Percentiles rank a stretch among this genome's conserved stretches.
Evolutionary conservation across 2,888 invertebrate genomes (phyloP).

Genomic region (Ichneumoninae sp.): DNA sequence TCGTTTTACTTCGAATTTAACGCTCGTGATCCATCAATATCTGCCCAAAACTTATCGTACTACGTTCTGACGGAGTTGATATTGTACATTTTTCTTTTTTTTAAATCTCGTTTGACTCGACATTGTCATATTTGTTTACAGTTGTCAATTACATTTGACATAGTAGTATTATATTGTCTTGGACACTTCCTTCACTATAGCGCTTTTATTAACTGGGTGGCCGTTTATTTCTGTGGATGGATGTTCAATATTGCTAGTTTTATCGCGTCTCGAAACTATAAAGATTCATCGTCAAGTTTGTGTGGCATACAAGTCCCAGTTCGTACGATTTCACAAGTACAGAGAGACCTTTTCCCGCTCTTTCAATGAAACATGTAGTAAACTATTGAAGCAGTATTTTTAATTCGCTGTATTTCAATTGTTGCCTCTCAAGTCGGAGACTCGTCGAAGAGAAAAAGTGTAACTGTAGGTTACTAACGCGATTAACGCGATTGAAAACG

Average conservation of each 20-base stretch:
- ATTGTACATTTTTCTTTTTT: constrained; percentile 69
- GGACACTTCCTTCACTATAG: constrained; percentile 61
- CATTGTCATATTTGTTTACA: constrained; percentile 7
- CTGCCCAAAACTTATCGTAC: constrained; percentile 60
- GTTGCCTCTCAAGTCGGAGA: constrained; percentile 6
- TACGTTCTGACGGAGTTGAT: constrained; percentile 71
- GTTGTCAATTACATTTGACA: constrained; percentile 31
- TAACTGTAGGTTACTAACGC: constrained; percentile 36
- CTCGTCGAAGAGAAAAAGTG: constrained; percentile 55
- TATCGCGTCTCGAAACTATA: constrained; percentile 29
- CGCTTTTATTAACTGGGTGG: constrained; percentile 68
- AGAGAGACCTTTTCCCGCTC: constrained; percentile 14
- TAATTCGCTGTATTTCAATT: constrained; percentile 61
- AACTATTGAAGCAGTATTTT: constrained; percentile 56
- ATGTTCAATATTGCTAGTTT: constrained; percentile 68
- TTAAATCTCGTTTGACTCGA: constrained; percentile 1
- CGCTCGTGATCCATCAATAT: constrained; percentile 66
- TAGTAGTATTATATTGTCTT: constrained; percentile 69
- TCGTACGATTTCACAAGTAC: constrained; percentile 40
- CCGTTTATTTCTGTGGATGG: constrained; percentile 73
- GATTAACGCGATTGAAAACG: constrained; percentile 36
- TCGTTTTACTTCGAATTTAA: constrained; percentile 53
- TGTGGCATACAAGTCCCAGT: constrained; percentile 11
- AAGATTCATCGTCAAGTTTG: constrained; percentile 12
- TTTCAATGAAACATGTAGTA: constrained; percentile 24